A percentile compares a stretch with the other conserved stretches of the same genome.
These are phyloP conservation scores for Baronia brevicornis DNA, from an alignment of 2,888 invertebrate genomes.

Conservation along the genomic window DNA sequence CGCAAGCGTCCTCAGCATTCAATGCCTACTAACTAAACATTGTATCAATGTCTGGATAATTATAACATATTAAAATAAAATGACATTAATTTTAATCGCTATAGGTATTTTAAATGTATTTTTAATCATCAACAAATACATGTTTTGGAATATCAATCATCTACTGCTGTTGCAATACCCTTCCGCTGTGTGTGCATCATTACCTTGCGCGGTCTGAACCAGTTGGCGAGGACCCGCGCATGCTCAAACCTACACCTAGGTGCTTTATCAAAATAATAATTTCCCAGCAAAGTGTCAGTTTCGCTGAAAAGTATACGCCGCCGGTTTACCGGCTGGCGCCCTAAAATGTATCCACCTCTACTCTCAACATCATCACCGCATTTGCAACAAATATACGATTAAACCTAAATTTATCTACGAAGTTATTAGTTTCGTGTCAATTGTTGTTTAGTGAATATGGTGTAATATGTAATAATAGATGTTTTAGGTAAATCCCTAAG, in stretches of 20 bases:
- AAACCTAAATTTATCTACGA: conserved; percentile 22
- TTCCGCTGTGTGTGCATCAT: conserved; percentile 28
- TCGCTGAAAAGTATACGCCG: conserved; percentile 47
- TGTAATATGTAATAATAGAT: conserved; percentile 34
- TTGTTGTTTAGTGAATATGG: conserved; percentile 53
- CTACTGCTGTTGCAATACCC: conserved; percentile 27
- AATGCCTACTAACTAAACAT: conserved; percentile 7
- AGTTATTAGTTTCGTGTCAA: conserved; percentile 50
- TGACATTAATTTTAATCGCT: background rate
- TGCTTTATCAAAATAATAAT: conserved; percentile 44
- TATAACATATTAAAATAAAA: background rate
- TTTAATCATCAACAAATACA: background rate
- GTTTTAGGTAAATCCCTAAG: conserved; percentile 36
- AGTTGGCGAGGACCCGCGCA: conserved; percentile 60
- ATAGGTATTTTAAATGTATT: conserved; percentile 1
- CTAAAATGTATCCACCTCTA: conserved; percentile 35
- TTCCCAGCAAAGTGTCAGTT: conserved; percentile 48
- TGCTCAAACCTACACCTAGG: conserved; percentile 35
- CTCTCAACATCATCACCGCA: conserved; percentile 27
- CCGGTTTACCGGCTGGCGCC: conserved; percentile 53
- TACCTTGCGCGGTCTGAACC: conserved; percentile 42
- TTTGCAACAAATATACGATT: conserved; percentile 34
- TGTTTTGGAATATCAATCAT: conserved; percentile 20
- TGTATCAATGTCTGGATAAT: too few relatives aligned
- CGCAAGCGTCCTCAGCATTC: conserved; percentile 52